phyloP scores from a whole-genome alignment of 2,113 vertebrate species.

The Falcunculus frontatus region DNA sequence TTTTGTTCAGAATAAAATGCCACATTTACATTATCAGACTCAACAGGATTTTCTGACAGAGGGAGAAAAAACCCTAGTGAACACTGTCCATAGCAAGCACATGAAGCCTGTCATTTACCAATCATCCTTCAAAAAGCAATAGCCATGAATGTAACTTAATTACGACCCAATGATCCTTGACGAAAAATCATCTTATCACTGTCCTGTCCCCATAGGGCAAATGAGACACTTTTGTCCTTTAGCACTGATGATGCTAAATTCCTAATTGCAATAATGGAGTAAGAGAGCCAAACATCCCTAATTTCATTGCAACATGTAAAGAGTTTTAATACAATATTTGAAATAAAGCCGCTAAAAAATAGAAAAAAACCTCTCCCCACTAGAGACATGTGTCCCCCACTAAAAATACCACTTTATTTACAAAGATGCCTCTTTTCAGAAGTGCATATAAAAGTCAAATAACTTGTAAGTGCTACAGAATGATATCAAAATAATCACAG shows the following conservation, averaged over 20 bases:
- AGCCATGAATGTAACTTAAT: conserved; percentile 88
- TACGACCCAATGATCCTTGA: conserved; percentile 86
- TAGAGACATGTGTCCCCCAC: not conserved
- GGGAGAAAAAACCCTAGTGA: conserved; percentile 72
- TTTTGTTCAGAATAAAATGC: conserved; percentile 93
- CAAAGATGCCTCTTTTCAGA: not conserved
- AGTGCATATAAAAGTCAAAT: not conserved
- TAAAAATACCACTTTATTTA: not conserved
- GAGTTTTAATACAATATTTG: conserved; percentile 58
- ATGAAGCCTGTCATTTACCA: conserved; percentile 87
- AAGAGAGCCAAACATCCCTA: conserved; percentile 70
- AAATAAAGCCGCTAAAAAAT: conserved; percentile 52
- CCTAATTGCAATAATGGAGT: conserved; percentile 79
- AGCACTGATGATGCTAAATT: conserved; percentile 75
- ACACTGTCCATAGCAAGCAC: conserved; percentile 80
- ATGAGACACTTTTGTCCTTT: conserved; percentile 78
- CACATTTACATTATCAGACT: conserved; percentile 92
- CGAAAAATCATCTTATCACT: conserved; percentile 85
- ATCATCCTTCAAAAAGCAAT: conserved; percentile 86
- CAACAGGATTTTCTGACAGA: conserved; percentile 88
- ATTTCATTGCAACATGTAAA: conserved; percentile 60
- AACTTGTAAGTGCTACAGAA: not conserved
- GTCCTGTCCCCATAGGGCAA: conserved; percentile 79
- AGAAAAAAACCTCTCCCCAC: not conserved
- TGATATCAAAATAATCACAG: not conserved